Evolutionary conservation across 2,888 invertebrate species (phyloP), one percentile per base, ranked within the genome.

Genomic region (Drosophila borborema): DNA sequence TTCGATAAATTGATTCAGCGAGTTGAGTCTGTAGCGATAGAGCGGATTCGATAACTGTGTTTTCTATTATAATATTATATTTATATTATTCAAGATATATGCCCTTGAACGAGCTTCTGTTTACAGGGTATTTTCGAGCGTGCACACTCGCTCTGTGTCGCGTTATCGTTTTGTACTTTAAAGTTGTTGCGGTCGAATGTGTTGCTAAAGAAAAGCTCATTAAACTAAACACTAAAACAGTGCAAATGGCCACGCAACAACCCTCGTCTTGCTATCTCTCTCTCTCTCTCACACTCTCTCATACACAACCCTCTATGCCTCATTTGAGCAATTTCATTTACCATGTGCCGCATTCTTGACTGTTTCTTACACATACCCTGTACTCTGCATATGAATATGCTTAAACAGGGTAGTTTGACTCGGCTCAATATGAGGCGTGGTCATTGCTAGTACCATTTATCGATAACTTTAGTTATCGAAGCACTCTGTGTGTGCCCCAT

Each of bases 191-290:
- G 53, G 53, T 59, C 28, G 31, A 41, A 41, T 41, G 31, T 56
- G 55, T 64, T 46, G 72, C 72, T 63, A 80, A 70, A 81, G 67
- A 77, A 81, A 86, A 77, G 82, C 84, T 87, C 87, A 87, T 84
- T 84, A 77, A 81, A 84, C 77, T 81, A 80, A 81, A 85, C 85
- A 84, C 72, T 77, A 79, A 77, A 77, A 74, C 68, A 64, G 60
- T 64, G 65, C 59, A 70, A 79, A 40, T 54, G n/a, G 68, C 62
- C 79, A 78, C 78, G 78, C 76, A 76, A 77, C 77, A 20, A 23
- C 4, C 6, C 34, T 9, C 38, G 12, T n/a, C 43, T 14, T 9
- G 12, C 31, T 20, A 9, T 14, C 31, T 14, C 18, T 43, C 20
- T 56, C 31, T 56, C 2, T 31, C 7, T 28, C 40, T 28, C 28